A percentile compares a stretch with the other conserved stretches of the same genome.
Evolutionary conservation across 2,888 invertebrate genomes (phyloP).

Genomic region (Drosophila sordidula): DNA sequence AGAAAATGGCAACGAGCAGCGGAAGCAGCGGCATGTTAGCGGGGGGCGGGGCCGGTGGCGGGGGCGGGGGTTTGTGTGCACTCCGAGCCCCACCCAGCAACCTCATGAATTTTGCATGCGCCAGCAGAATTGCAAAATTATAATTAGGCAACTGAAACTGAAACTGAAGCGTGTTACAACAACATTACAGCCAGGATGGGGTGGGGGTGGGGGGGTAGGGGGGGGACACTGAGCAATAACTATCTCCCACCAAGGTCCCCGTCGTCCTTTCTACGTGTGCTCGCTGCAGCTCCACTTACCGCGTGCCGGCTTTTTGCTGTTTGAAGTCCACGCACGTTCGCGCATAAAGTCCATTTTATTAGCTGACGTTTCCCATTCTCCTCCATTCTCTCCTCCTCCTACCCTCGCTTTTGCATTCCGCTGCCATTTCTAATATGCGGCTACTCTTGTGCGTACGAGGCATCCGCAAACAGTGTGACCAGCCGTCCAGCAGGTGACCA

Average conservation of each 20-base stretch:
- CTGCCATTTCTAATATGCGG: not conserved
- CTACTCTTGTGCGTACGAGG: too few species aligned
- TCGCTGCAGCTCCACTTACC: not conserved
- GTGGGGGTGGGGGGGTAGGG: too few species aligned
- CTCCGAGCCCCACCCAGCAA: not conserved
- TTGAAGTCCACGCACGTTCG: constrained; percentile 72
- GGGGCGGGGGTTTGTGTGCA: too few species aligned
- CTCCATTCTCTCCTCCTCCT: not conserved
- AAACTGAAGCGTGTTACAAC: constrained; percentile 28
- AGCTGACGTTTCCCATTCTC: constrained; percentile 56
- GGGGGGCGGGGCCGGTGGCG: not conserved
- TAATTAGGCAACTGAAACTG: constrained; percentile 70
- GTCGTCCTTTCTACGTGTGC: not conserved
- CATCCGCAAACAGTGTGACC: too few species aligned
- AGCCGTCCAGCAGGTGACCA: too few species aligned
- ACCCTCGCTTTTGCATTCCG: not conserved
- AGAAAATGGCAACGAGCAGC: constrained; percentile 15
- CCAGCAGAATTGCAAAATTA: constrained; percentile 77
- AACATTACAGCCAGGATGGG: constrained; percentile 2
- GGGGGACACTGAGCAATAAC: constrained; percentile 39
- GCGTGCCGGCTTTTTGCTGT: constrained; percentile 21
- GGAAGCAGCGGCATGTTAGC: constrained; percentile 11
- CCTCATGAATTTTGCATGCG: constrained; percentile 79
- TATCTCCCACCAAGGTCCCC: not conserved
- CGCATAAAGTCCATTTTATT: constrained; percentile 80